Conservation (phyloP, 2,113 vertebrate species). For the Ceyx melanurus region DNA sequence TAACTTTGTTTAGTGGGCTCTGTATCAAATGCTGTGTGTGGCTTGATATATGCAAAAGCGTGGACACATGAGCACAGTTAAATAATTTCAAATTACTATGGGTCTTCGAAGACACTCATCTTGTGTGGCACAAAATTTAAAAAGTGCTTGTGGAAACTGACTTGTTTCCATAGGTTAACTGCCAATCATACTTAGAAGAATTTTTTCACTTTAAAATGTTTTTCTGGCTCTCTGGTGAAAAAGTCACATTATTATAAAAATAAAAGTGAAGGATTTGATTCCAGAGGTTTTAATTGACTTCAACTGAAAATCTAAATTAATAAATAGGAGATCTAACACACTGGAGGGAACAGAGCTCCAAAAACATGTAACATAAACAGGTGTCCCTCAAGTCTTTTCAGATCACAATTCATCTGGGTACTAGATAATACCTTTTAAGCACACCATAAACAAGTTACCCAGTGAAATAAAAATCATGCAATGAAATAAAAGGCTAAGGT, state of each 20-base stretch:
- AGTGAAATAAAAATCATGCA: not conserved
- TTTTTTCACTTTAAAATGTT: conserved; percentile 19
- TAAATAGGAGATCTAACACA: not conserved
- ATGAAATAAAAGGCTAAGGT: not conserved
- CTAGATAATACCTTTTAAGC: not conserved
- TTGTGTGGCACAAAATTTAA: not conserved
- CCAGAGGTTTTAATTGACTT: not conserved
- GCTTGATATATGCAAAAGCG: not conserved
- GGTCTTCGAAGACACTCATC: conserved; percentile 29
- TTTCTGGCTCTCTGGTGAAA: not conserved
- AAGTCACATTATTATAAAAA: not conserved
- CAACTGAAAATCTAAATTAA: conserved; percentile 16
- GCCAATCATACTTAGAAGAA: conserved; percentile 19
- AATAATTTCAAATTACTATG: not conserved
- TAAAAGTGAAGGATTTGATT: not conserved
- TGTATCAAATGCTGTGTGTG: not conserved
- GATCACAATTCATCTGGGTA: not conserved
- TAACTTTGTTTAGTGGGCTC: not conserved
- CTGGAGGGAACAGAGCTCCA: not conserved
- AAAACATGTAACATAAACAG: not conserved
- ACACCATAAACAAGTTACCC: not conserved
- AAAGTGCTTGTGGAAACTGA: conserved; percentile 1
- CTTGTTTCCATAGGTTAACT: conserved; percentile 42
- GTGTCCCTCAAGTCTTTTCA: not conserved
- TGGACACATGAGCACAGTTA: not conserved